Conservation (phyloP, 1,140 invertebrate species). For the Pseudachorutes palmiensis region DNA sequence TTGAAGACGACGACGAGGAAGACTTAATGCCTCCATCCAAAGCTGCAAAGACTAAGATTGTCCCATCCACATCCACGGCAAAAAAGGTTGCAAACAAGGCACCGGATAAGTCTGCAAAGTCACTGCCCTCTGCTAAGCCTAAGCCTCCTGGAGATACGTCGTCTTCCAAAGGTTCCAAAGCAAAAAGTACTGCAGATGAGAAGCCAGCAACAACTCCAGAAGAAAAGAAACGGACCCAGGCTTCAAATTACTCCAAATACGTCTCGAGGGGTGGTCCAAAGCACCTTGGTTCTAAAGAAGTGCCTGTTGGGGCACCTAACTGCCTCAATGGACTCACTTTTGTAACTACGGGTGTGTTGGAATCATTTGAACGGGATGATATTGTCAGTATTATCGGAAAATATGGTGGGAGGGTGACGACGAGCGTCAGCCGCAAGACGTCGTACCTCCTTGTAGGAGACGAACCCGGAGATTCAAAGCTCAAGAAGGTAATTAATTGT, state of each 20-base stretch:
- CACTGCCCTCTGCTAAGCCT: too few species aligned
- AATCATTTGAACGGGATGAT: slow-evolving; percentile 78
- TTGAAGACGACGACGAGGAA: background rate
- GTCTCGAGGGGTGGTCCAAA: slow-evolving; percentile 60
- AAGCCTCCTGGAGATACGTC: too few species aligned
- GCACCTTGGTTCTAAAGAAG: slow-evolving; percentile 69
- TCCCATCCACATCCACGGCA: too few species aligned
- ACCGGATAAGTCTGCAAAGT: too few species aligned
- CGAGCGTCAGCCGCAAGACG: slow-evolving; percentile 66
- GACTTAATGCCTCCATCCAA: background rate
- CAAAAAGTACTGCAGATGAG: too few species aligned
- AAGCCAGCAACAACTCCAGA: slow-evolving; percentile 10
- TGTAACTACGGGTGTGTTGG: slow-evolving; percentile 76
- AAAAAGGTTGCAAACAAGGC: too few species aligned
- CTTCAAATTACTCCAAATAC: slow-evolving; percentile 57
- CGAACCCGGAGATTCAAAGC: slow-evolving; percentile 72
- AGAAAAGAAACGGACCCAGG: slow-evolving; percentile 55
- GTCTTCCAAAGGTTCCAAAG: too few species aligned
- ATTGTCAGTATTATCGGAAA: slow-evolving; percentile 61
- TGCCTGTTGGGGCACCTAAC: slow-evolving; percentile 65
- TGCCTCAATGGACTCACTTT: slow-evolving; percentile 71
- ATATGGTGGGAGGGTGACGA: slow-evolving; percentile 70
- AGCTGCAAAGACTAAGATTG: background rate
- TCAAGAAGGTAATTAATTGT: slow-evolving; percentile 53
- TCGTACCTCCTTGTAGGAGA: slow-evolving; percentile 74